These are phyloP conservation scores for Lagodon rhomboides DNA, from an alignment of 2,797 vertebrate species.

Conservation along the genomic window DNA sequence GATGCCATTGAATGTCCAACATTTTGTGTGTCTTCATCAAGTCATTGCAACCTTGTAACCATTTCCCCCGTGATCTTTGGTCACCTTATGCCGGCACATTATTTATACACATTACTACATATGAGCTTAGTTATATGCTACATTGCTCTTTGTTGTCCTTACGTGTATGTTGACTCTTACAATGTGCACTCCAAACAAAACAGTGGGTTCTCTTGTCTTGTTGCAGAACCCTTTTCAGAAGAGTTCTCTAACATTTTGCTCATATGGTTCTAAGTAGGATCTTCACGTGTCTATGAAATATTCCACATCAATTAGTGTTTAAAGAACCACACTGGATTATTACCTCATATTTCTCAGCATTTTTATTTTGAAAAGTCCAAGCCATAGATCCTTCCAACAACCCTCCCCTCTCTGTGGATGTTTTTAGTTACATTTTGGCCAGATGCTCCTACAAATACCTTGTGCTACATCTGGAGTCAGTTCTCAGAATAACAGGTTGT, in stretches of 20 bases:
- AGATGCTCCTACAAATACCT: constrained; percentile 24
- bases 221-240: too few relatives aligned
- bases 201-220: too few relatives aligned
- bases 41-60: too few relatives aligned
- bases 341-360: background rate
- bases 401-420: background rate
- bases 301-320: background rate
- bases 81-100: too few relatives aligned
- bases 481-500: constrained; percentile 42
- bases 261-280: background rate
- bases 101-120: too few relatives aligned
- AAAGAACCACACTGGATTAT: background rate
- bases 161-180: background rate
- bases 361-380: background rate
- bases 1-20: too few relatives aligned
- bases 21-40: too few relatives aligned
- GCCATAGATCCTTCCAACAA: background rate
- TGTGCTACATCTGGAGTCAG: constrained; percentile 48
- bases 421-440: constrained; percentile 34
- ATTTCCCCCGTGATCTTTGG: too few relatives aligned
- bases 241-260: too few relatives aligned
- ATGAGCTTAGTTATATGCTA: background rate
- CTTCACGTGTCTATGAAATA: background rate
- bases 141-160: background rate
- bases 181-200: background rate